Evolutionary conservation across 2,113 vertebrate species (phyloP), one percentile per base, ranked within the genome.

Genomic region (Eublepharis macularius): DNA sequence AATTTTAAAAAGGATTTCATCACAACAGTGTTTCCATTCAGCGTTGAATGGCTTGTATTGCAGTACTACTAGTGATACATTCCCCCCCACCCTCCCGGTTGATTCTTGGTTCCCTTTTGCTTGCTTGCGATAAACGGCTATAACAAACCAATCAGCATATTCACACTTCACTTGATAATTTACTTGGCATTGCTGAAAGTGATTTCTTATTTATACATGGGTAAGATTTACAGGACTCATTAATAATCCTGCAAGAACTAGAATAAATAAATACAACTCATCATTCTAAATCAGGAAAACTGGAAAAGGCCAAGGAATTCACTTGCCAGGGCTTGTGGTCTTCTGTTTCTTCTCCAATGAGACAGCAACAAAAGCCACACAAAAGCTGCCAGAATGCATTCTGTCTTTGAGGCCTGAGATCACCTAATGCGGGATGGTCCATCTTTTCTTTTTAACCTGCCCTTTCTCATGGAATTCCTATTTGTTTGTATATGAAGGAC

Each of bases 311-410:
- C 91, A 77, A 92, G 86, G 92, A 95, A 97, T 96, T 95, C 93
- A 96, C 95, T 96, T 97, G 94, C 94, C 80, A 95, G 94, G 93
- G 87, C 90, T 96, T 95, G 81, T 96, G 96, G 94, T 93, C 91
- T 77, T 85, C 82, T 60, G 70, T 90, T 91, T 73, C 88, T 92
- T 95, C 95, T 90, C 90, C 93, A 94, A 90, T 92, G 26, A 93
- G 93, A 94, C 90, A 90, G 84, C 57, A 89, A 82, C 90, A 91
- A 90, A 88, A 95, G 90, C 88, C 91, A 94, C 88, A 89, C 89
- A 74, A 81, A 90, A 89, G 89, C 93, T 94, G 93, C 92, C 90
- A 92, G 89, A 91, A 89, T 7, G 36, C 21, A 26, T 92, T 91
- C 86, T 76, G 76, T 60, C 68, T 90, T 17, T 21, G 82, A 94